A percentile compares a stretch with the other conserved stretches of the same genome.
phyloP scores from a whole-genome alignment of 2,113 vertebrate genomes.

The Polypterus bichir region DNA sequence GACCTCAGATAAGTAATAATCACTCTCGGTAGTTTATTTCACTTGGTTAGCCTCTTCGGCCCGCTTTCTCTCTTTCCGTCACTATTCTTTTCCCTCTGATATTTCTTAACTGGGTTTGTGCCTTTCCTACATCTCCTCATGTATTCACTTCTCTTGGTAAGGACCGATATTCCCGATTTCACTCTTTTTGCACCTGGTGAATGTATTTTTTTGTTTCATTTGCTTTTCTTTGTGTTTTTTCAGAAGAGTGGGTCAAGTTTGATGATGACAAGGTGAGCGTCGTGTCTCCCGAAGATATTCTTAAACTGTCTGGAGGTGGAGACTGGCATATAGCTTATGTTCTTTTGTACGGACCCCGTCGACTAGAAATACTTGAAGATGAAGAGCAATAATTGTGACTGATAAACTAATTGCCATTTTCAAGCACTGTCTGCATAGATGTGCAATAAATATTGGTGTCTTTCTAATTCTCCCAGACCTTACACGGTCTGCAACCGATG shows the following conservation, averaged over 20 bases:
- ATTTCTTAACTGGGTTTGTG: too few relatives aligned
- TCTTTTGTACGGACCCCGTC: slow-evolving; percentile 86
- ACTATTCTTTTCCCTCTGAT: too few relatives aligned
- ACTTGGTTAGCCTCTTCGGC: too few relatives aligned
- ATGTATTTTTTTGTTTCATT: not conserved
- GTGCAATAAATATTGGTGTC: slow-evolving; percentile 88
- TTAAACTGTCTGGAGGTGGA: slow-evolving; percentile 89
- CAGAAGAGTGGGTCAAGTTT: slow-evolving; percentile 98
- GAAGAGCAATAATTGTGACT: slow-evolving; percentile 55
- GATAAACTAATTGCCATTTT: slow-evolving; percentile 42
- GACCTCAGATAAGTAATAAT: too few relatives aligned
- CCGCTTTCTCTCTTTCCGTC: too few relatives aligned
- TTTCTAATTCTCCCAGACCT: slow-evolving; percentile 43
- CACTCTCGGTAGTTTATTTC: too few relatives aligned
- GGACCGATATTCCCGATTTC: not conserved
- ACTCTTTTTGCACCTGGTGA: not conserved
- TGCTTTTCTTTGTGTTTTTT: slow-evolving; percentile 13
- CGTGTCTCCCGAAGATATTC: slow-evolving; percentile 88
- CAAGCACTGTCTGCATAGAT: slow-evolving; percentile 75
- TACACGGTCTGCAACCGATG: slow-evolving; percentile 9
- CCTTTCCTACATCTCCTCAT: too few relatives aligned
- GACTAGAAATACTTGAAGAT: slow-evolving; percentile 70
- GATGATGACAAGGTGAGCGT: slow-evolving; percentile 96
- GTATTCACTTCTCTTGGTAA: not conserved
- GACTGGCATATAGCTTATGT: slow-evolving; percentile 99